A percentile compares a stretch with the other conserved stretches of the same genome.
phyloP scores from a whole-genome alignment of 2,888 invertebrate genomes.

The Opisthograptis luteolata region DNA sequence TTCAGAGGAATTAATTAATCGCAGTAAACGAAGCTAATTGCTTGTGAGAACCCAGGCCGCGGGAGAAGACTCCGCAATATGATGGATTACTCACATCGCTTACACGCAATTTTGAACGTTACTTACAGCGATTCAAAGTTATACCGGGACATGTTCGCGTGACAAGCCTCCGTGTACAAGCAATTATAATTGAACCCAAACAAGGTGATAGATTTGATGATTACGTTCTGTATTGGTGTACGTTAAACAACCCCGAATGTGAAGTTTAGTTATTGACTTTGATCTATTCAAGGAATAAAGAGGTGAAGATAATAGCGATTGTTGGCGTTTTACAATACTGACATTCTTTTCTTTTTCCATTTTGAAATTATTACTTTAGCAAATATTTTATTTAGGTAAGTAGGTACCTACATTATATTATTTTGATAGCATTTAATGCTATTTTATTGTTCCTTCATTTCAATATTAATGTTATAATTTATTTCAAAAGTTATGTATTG shows the following conservation, averaged over 20 bases:
- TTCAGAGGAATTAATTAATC: conserved; percentile 62
- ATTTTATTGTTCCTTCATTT: too few relatives aligned
- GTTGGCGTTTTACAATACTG: too few relatives aligned
- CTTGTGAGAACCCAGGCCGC: conserved; percentile 46
- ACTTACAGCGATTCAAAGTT: conserved; percentile 24
- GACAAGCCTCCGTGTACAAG: conserved; percentile 10
- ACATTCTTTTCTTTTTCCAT: too few relatives aligned
- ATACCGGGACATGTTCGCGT: conserved; percentile 24
- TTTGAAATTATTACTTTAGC: too few relatives aligned
- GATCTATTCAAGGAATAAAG: too few relatives aligned
- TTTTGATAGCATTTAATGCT: too few relatives aligned
- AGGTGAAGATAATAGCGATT: too few relatives aligned
- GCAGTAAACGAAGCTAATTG: conserved; percentile 63
- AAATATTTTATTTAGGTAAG: too few relatives aligned
- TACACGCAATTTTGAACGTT: conserved; percentile 37
- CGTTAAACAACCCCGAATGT: conserved; percentile 9
- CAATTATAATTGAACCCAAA: conserved; percentile 31
- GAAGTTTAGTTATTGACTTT: background rate
- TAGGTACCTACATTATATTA: too few relatives aligned
- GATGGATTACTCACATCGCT: conserved; percentile 44
- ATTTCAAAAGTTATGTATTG: too few relatives aligned
- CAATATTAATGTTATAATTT: too few relatives aligned
- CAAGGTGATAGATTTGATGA: conserved; percentile 35
- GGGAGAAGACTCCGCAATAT: conserved; percentile 41
- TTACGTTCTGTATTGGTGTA: conserved; percentile 23